Percentiles rank a stretch among this genome's conserved stretches.
phyloP scores from a whole-genome alignment of 2,888 invertebrate species.

The Eupithecia exiguata region DNA sequence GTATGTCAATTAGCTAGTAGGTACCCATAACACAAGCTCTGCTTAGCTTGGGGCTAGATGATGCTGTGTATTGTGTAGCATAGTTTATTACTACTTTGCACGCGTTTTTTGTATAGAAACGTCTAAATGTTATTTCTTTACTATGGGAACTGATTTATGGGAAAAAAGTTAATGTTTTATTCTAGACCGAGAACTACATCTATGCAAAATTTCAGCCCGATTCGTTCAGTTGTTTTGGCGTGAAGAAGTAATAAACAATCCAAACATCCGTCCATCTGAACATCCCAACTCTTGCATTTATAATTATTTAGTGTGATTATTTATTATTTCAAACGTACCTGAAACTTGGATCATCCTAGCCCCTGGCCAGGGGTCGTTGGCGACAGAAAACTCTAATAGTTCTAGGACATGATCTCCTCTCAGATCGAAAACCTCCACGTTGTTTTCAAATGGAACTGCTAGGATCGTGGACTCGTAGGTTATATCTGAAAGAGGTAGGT shows the following conservation, averaged over 20 bases:
- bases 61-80: not conserved
- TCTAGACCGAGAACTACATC: too few relatives aligned
- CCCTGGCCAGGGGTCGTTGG: constrained; percentile 71
- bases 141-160: too few relatives aligned
- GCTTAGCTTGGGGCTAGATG: not conserved
- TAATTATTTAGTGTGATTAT: not conserved
- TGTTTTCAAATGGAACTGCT: constrained; percentile 90
- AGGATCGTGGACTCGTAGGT: constrained; percentile 88
- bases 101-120: too few relatives aligned
- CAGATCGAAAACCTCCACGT: constrained; percentile 87
- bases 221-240: too few relatives aligned
- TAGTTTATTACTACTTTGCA: too few relatives aligned
- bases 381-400: constrained; percentile 84
- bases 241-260: too few relatives aligned
- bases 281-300: too few relatives aligned
- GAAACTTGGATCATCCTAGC: constrained; percentile 85
- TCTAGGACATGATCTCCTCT: constrained; percentile 87
- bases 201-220: too few relatives aligned
- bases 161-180: too few relatives aligned
- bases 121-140: too few relatives aligned
- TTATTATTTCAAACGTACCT: constrained; percentile 62
- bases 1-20: not conserved
- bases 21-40: not conserved
- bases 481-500: constrained; percentile 79
- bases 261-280: too few relatives aligned